phyloP scores from a whole-genome alignment of 2,888 invertebrate genomes.

The Trachelus stipa region DNA sequence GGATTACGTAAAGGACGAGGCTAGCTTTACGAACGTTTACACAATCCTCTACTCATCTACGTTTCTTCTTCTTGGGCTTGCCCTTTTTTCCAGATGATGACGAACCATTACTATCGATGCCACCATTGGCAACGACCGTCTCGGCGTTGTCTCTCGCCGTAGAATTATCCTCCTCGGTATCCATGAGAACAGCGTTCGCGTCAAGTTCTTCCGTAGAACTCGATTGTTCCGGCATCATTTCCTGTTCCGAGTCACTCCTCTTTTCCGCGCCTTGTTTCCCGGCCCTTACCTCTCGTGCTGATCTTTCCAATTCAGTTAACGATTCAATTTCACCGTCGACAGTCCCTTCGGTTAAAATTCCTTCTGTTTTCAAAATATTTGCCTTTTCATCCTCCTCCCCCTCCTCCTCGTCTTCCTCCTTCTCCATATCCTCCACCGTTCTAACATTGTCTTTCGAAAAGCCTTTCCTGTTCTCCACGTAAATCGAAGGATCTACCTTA shows the following conservation, averaged over 20 bases:
- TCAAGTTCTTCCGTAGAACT: conserved; percentile 55
- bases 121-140: background rate
- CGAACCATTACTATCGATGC: background rate
- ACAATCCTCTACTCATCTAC: conserved; percentile 66
- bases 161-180: conserved; percentile 43
- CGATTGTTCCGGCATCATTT: conserved; percentile 44
- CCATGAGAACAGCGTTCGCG: conserved; percentile 44
- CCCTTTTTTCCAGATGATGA: conserved; percentile 46
- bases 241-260: conserved; percentile 49
- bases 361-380: too few species aligned
- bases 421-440: background rate
- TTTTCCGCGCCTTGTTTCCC: conserved; percentile 38
- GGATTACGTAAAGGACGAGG: conserved; percentile 63
- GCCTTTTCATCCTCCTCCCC: background rate
- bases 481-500: background rate
- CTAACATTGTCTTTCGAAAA: background rate
- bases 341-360: too few species aligned
- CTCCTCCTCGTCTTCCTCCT: conserved; percentile 55
- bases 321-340: too few species aligned
- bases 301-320: too few species aligned
- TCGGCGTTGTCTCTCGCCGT: conserved; percentile 27
- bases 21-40: conserved; percentile 64
- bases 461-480: background rate
- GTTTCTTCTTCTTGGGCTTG: conserved; percentile 62
- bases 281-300: conserved; percentile 9